Evolutionary conservation across 1,140 invertebrate genomes (phyloP).

Genomic region (Formica exsecta): DNA sequence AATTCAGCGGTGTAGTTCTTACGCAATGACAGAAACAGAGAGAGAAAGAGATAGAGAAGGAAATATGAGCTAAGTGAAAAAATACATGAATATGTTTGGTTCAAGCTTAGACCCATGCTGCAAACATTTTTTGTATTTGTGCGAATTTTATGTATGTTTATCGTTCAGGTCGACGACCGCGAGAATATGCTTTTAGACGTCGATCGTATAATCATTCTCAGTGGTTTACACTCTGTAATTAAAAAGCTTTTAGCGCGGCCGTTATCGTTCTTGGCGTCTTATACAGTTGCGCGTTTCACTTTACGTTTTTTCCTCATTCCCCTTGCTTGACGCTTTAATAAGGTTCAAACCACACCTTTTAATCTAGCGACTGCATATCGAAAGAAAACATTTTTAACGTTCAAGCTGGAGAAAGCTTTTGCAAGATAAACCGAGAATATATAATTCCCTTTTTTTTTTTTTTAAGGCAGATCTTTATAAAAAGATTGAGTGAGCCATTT

Average conservation of each 20-base stretch:
- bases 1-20: neutral
- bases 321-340: constrained; percentile 38
- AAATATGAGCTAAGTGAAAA: neutral
- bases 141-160: constrained; percentile 17
- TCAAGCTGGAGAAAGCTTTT: constrained; percentile 14
- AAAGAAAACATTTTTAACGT: constrained; percentile 33
- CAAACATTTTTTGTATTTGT: neutral
- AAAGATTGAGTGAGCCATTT: constrained; percentile 22
- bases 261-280: constrained; percentile 28
- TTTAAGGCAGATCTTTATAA: constrained; percentile 27
- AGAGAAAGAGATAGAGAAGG: no score
- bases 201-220: constrained; percentile 58
- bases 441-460: neutral
- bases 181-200: constrained; percentile 37
- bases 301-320: constrained; percentile 13
- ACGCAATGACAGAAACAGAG: neutral
- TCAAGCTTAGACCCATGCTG: neutral
- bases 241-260: constrained; percentile 61
- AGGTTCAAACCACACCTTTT: constrained; percentile 18
- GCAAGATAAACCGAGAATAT: neutral
- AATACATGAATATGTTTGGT: neutral
- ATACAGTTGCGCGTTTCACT: constrained; percentile 9
- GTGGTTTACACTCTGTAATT: constrained; percentile 57
- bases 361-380: constrained; percentile 44
- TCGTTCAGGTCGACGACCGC: constrained; percentile 15